Conservation (phyloP, 2,888 invertebrate species). For the Drosophila subquinaria region DNA sequence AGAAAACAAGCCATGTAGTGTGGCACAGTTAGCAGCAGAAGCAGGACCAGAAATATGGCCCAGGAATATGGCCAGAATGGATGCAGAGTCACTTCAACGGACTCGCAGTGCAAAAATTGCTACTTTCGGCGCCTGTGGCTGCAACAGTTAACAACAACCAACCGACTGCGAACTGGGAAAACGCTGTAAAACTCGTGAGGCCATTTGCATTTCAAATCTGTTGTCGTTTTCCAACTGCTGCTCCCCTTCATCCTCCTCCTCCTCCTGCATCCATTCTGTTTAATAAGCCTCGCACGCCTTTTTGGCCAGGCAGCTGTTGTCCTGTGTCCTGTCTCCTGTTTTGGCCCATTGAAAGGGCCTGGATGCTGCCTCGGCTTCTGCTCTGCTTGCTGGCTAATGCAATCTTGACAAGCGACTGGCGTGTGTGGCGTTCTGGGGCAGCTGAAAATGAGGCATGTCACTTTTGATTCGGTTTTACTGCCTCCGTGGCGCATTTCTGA, state of each 20-base stretch:
- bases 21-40: neutral
- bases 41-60: neutral
- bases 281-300: slow-evolving; percentile 58
- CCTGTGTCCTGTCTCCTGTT: neutral
- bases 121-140: slow-evolving; percentile 41
- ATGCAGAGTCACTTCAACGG: slow-evolving; percentile 28
- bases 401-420: slow-evolving; percentile 73
- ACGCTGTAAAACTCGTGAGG: slow-evolving; percentile 29
- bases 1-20: slow-evolving; percentile 35
- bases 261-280: slow-evolving; percentile 24
- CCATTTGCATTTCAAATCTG: slow-evolving; percentile 77
- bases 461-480: slow-evolving; percentile 75
- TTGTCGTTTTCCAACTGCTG: neutral
- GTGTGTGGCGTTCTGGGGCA: slow-evolving; percentile 35
- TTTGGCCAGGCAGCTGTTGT: slow-evolving; percentile 6
- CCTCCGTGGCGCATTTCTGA: slow-evolving; percentile 61
- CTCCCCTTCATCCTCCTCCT: neutral
- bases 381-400: slow-evolving; percentile 63
- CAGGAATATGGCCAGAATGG: slow-evolving; percentile 1
- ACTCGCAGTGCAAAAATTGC: slow-evolving; percentile 54
- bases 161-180: no score
- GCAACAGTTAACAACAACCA: slow-evolving; percentile 22
- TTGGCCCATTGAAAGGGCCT: slow-evolving; percentile 2
- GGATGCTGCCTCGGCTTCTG: slow-evolving; percentile 23
- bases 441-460: slow-evolving; percentile 79